Conservation (phyloP, 2,888 invertebrate genomes). For the Halocaridina rubra region DNA sequence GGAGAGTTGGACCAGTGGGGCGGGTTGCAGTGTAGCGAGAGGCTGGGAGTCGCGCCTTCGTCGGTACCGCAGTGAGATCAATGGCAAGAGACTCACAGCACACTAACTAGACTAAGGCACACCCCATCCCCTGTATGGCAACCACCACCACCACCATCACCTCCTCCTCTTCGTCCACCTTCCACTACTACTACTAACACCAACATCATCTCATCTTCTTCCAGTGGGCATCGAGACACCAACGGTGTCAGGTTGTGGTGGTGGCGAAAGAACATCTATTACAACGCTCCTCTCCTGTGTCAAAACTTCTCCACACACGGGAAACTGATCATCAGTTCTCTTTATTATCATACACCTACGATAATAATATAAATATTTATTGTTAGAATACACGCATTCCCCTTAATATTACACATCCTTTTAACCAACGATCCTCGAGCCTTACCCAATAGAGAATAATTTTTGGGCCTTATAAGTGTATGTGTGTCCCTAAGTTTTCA, state of each 20-base stretch:
- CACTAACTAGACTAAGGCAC: constrained; percentile 52
- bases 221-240: constrained; percentile 45
- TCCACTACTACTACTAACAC: background rate
- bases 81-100: constrained; percentile 40
- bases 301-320: background rate
- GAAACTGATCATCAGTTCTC: no score
- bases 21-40: constrained; percentile 40
- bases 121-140: constrained; percentile 25
- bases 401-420: no score
- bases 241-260: constrained; percentile 44
- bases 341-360: no score
- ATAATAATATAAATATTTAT: no score
- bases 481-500: constrained; percentile 16
- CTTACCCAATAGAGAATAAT: constrained; percentile 29
- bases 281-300: constrained; percentile 20
- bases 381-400: no score
- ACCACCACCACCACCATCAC: constrained; percentile 18
- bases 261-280: no score
- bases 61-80: constrained; percentile 57
- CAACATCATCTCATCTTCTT: background rate
- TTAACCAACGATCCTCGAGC: constrained; percentile 37
- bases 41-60: constrained; percentile 47
- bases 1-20: constrained; percentile 32
- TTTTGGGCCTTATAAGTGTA: constrained; percentile 47
- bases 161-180: background rate